Evolutionary conservation across 2,888 invertebrate genomes (phyloP).

Genomic region (Yponomeuta evonymella): DNA sequence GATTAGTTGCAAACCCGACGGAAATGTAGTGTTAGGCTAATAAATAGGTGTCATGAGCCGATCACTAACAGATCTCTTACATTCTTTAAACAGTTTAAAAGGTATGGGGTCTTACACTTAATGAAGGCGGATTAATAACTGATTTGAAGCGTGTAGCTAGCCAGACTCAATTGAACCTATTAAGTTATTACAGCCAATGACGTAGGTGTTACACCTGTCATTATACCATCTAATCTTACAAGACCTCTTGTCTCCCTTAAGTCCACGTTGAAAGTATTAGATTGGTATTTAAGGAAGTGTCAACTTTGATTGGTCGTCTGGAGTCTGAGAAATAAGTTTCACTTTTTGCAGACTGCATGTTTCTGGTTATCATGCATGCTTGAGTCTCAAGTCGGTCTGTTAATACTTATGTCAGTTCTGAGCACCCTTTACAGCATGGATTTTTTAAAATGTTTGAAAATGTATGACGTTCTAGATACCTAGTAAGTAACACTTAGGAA

Average conservation of each 20-base stretch:
- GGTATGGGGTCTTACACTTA: not conserved
- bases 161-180: slow-evolving; percentile 23
- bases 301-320: not conserved
- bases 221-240: slow-evolving; percentile 22
- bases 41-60: not conserved
- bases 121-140: not conserved
- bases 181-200: slow-evolving; percentile 27
- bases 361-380: not conserved
- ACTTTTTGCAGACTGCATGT: not conserved
- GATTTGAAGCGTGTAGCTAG: not conserved
- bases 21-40: not conserved
- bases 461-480: too few relatives aligned
- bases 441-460: too few relatives aligned
- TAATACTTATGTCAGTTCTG: not conserved
- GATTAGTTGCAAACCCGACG: not conserved
- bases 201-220: slow-evolving; percentile 22
- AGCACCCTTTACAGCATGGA: not conserved
- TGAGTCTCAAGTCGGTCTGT: not conserved
- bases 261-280: not conserved
- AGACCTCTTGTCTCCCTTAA: slow-evolving; percentile 17
- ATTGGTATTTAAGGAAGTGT: not conserved
- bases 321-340: not conserved
- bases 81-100: not conserved
- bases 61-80: not conserved
- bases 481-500: too few relatives aligned